phyloP scores from a whole-genome alignment of 2,113 vertebrate species.

The Scatophagus argus region DNA sequence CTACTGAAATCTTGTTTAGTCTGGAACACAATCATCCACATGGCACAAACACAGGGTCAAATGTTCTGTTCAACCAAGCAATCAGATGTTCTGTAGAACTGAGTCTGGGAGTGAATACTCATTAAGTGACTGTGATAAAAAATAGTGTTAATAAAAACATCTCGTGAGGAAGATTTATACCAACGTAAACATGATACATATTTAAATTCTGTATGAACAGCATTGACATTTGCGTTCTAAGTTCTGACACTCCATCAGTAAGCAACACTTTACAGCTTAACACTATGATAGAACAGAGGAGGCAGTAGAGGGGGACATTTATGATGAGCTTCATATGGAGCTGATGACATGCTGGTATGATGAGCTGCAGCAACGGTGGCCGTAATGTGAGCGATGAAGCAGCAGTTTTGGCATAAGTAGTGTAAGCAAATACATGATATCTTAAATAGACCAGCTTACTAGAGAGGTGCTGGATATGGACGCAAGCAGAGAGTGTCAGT shows the following conservation, averaged over 20 bases:
- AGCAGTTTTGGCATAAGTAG: slow-evolving; percentile 15
- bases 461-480: not conserved
- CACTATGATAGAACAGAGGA: slow-evolving; percentile 10
- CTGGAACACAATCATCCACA: slow-evolving; percentile 63
- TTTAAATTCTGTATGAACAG: slow-evolving; percentile 4
- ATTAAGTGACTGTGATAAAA: too few species aligned
- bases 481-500: not conserved
- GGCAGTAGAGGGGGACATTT: not conserved
- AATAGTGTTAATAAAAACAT: too few species aligned
- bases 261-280: slow-evolving; percentile 29
- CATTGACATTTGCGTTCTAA: not conserved
- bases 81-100: not conserved
- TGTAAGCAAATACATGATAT: not conserved
- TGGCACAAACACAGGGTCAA: not conserved
- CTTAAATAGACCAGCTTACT: slow-evolving; percentile 45
- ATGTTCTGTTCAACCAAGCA: not conserved
- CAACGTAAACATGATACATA: slow-evolving; percentile 18
- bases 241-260: not conserved
- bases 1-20: slow-evolving; percentile 77
- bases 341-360: slow-evolving; percentile 60
- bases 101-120: not conserved
- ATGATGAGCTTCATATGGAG: not conserved
- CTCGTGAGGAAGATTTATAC: slow-evolving; percentile 2
- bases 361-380: slow-evolving; percentile 1
- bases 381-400: slow-evolving; percentile 18